Percentiles rank a stretch among this genome's conserved stretches.
These are phyloP conservation scores for Temnothorax ravouxi DNA, from an alignment of 2,888 invertebrate species.

Conservation along the genomic window DNA sequence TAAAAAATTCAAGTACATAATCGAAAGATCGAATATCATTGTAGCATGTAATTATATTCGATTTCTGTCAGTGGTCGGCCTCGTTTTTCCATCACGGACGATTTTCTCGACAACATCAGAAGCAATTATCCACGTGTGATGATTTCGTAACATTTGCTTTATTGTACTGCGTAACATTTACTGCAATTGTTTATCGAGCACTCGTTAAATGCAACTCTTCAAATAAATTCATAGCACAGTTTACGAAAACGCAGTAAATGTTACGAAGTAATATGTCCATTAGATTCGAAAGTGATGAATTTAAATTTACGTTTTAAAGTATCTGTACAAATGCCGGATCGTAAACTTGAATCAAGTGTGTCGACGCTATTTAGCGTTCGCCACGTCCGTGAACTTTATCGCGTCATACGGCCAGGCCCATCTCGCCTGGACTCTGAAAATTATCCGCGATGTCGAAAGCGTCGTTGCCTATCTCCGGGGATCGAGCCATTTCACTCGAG, in stretches of 20 bases:
- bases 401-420: background rate
- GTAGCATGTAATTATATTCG: background rate
- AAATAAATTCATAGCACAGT: background rate
- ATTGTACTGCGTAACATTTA: background rate
- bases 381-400: slow-evolving; percentile 4
- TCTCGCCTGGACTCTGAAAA: slow-evolving; percentile 12
- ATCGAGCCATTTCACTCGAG: slow-evolving; percentile 7
- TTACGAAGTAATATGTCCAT: background rate
- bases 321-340: background rate
- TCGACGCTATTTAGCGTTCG: background rate
- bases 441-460: slow-evolving; percentile 21
- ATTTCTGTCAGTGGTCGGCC: background rate
- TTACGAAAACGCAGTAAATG: background rate
- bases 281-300: background rate
- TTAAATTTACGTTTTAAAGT: background rate
- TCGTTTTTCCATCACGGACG: background rate
- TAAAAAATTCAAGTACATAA: background rate
- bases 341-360: slow-evolving; percentile 3
- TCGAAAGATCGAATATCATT: background rate
- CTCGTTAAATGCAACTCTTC: background rate
- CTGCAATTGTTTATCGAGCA: background rate
- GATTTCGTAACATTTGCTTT: background rate
- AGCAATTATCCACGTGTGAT: background rate
- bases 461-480: slow-evolving; percentile 3
- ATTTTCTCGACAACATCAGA: background rate